Conservation (phyloP, 2,888 invertebrate genomes). For the Homarus gammarus region DNA sequence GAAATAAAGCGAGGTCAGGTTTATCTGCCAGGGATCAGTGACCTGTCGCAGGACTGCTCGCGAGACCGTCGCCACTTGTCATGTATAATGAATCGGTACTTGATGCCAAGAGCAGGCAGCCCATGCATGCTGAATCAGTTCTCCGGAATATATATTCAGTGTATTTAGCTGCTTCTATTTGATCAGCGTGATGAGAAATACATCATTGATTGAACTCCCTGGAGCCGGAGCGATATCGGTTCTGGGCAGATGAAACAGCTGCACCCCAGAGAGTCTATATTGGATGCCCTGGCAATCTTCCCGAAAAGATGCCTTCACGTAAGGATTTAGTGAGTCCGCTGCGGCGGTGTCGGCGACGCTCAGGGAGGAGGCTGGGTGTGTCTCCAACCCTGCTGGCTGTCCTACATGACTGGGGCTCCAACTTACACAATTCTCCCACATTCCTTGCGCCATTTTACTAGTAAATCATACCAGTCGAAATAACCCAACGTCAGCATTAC, state of each 20-base stretch:
- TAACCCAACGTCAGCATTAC: no score
- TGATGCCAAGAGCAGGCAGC: conserved; percentile 5
- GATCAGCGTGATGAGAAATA: conserved; percentile 15
- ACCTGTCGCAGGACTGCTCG: neutral
- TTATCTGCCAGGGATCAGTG: neutral
- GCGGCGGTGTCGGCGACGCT: neutral
- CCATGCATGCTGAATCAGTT: conserved; percentile 20
- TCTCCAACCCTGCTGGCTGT: neutral
- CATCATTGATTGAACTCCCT: conserved; percentile 14
- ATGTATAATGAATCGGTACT: conserved; percentile 12
- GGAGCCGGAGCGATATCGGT: neutral
- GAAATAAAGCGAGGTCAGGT: neutral
- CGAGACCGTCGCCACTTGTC: neutral
- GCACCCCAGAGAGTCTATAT: conserved; percentile 11
- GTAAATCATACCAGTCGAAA: no score
- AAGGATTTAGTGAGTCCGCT: neutral
- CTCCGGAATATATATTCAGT: conserved; percentile 1
- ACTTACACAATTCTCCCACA: no score
- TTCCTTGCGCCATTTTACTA: no score
- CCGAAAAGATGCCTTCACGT: conserved; percentile 30
- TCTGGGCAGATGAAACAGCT: conserved; percentile 12
- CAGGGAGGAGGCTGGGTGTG: neutral
- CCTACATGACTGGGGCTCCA: neutral
- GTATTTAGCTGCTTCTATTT: conserved; percentile 20
- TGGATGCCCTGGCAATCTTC: conserved; percentile 29